Evolutionary conservation across 2,113 vertebrate species (phyloP).

Genomic region (Plecotus auritus): DNA sequence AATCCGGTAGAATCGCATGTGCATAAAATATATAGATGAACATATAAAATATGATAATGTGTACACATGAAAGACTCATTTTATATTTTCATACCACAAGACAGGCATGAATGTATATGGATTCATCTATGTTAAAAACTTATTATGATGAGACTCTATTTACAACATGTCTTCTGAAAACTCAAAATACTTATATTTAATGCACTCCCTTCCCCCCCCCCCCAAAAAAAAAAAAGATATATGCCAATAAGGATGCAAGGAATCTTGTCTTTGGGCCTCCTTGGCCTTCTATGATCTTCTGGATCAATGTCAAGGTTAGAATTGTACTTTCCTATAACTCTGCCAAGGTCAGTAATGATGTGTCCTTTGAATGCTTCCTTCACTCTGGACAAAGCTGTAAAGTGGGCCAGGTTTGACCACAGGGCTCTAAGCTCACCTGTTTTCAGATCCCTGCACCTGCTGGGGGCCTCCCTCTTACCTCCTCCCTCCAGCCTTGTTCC

Average conservation of each 20-base stretch:
- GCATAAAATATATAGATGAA: not conserved
- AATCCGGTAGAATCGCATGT: not conserved
- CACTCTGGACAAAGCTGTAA: not conserved
- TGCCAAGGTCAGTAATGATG: not conserved
- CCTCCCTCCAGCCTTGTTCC: not conserved
- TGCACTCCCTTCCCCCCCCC: not conserved
- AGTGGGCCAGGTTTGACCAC: not conserved
- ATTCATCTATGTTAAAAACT: not conserved
- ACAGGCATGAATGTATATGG: not conserved
- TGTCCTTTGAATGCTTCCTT: not conserved
- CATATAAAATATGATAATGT: not conserved
- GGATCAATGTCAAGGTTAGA: not conserved
- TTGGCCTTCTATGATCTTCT: not conserved
- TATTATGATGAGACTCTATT: not conserved
- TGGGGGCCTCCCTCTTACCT: not conserved
- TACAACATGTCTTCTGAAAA: not conserved
- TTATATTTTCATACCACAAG: not conserved
- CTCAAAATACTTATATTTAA: constrained; percentile 30
- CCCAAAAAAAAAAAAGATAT: not conserved
- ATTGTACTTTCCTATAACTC: not conserved
- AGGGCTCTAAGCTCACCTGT: not conserved
- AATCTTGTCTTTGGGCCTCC: not conserved
- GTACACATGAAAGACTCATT: not conserved
- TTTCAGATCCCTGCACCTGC: not conserved
- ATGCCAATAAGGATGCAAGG: not conserved